Conservation (phyloP, 2,888 invertebrate species). For the Antitype chi region DNA sequence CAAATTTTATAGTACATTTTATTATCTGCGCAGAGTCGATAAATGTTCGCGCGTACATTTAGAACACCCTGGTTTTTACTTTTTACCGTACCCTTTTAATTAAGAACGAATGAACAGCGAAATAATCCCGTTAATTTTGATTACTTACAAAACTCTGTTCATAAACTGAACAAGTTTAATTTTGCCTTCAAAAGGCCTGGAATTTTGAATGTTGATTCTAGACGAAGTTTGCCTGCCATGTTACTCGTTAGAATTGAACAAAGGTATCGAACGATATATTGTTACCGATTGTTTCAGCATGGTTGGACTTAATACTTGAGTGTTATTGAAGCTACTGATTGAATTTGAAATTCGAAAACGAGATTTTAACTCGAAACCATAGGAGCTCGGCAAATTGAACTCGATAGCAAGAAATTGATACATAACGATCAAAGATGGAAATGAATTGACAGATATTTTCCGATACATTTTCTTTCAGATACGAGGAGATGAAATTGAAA, state of each 20-base stretch:
- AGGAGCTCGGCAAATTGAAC: not conserved
- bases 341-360: slow-evolving; percentile 25
- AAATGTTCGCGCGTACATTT: slow-evolving; percentile 51
- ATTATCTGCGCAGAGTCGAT: slow-evolving; percentile 42
- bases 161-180: slow-evolving; percentile 63
- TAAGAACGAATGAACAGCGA: slow-evolving; percentile 65
- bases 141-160: slow-evolving; percentile 67
- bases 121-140: slow-evolving; percentile 70
- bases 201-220: slow-evolving; percentile 57
- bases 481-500: slow-evolving; percentile 2
- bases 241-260: slow-evolving; percentile 40
- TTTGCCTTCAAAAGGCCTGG: slow-evolving; percentile 52
- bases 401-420: slow-evolving; percentile 7
- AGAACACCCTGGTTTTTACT: slow-evolving; percentile 42
- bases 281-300: slow-evolving; percentile 17
- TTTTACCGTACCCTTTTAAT: slow-evolving; percentile 57
- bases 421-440: slow-evolving; percentile 1
- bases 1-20: slow-evolving; percentile 31
- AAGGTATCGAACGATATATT: slow-evolving; percentile 34
- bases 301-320: not conserved
- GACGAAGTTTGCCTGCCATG: slow-evolving; percentile 37
- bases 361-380: slow-evolving; percentile 22
- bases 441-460: slow-evolving; percentile 1
- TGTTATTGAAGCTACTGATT: slow-evolving; percentile 35
- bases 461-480: slow-evolving; percentile 5